These are phyloP conservation scores for Botia kubotai DNA, from an alignment of 2,797 vertebrate genomes.

Conservation along the genomic window DNA sequence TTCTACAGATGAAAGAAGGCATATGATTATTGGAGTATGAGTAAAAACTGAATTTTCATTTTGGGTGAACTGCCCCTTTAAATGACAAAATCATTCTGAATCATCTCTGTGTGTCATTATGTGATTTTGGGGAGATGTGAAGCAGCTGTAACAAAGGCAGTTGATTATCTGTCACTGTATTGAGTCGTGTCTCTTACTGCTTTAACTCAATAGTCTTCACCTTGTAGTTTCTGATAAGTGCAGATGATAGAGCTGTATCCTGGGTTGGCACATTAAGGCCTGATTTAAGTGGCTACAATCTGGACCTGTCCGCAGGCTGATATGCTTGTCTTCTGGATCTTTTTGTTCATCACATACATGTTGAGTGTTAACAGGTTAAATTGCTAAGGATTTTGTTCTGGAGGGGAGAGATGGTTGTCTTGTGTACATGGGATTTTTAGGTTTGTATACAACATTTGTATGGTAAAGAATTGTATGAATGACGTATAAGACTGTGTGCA, in stretches of 20 bases:
- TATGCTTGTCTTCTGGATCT: neutral
- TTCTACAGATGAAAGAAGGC: no score
- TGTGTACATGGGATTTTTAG: neutral
- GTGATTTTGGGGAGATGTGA: constrained; percentile 20
- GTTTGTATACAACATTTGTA: constrained; percentile 26
- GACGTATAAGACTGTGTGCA: neutral
- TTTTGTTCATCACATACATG: constrained; percentile 4
- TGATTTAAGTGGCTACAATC: constrained; percentile 12
- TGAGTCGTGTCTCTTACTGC: constrained; percentile 18
- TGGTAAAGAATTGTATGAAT: constrained; percentile 23
- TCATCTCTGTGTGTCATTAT: constrained; percentile 6
- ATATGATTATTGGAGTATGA: no score
- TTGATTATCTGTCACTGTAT: constrained; percentile 35
- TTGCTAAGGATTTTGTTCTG: constrained; percentile 6
- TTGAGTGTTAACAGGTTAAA: constrained; percentile 33
- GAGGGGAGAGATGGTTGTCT: neutral
- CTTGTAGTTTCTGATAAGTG: constrained; percentile 21
- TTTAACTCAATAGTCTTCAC: constrained; percentile 29
- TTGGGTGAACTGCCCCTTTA: neutral
- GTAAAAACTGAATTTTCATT: neutral
- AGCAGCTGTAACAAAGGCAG: constrained; percentile 19
- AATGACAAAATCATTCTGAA: neutral
- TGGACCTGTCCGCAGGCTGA: constrained; percentile 25
- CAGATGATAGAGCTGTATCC: neutral
- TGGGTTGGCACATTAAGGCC: neutral